phyloP scores from a whole-genome alignment of 2,797 vertebrate species.

The Nyctalus aviator region DNA sequence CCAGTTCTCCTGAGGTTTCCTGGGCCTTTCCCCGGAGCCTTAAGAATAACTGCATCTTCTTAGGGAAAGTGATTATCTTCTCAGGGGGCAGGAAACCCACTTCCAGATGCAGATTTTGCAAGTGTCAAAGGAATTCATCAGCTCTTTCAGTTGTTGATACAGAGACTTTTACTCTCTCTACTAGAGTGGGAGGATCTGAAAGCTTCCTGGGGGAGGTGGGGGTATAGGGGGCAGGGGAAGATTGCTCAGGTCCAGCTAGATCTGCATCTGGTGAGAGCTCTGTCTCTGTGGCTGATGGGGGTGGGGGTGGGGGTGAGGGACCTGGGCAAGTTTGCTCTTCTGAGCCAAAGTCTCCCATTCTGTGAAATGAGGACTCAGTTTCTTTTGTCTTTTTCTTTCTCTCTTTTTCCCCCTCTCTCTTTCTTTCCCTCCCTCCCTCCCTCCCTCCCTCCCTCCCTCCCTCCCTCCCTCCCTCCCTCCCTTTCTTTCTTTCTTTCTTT shows the following conservation, averaged over 20 bases:
- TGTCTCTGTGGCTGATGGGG: not conserved
- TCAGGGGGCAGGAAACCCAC: not conserved
- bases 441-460: not conserved
- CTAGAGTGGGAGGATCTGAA: not conserved
- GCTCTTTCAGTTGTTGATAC: constrained; percentile 1
- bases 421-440: not conserved
- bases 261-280: not conserved
- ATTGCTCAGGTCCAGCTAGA: not conserved
- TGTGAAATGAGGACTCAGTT: not conserved
- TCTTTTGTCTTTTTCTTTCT: not conserved
- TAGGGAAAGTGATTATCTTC: constrained; percentile 9
- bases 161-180: not conserved
- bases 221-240: not conserved
- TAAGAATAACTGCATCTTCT: not conserved
- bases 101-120: constrained; percentile 46
- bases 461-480: too few relatives aligned
- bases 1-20: not conserved
- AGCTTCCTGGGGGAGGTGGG: not conserved
- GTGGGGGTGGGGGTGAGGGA: not conserved
- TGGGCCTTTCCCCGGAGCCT: not conserved
- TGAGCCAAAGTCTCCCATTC: not conserved
- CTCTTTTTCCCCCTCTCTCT: not conserved
- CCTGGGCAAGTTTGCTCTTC: not conserved
- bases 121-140: not conserved
- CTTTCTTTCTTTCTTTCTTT: not conserved